These are phyloP conservation scores for Hozukius guyotensis DNA, from an alignment of 2,797 vertebrate species.

Conservation along the genomic window DNA sequence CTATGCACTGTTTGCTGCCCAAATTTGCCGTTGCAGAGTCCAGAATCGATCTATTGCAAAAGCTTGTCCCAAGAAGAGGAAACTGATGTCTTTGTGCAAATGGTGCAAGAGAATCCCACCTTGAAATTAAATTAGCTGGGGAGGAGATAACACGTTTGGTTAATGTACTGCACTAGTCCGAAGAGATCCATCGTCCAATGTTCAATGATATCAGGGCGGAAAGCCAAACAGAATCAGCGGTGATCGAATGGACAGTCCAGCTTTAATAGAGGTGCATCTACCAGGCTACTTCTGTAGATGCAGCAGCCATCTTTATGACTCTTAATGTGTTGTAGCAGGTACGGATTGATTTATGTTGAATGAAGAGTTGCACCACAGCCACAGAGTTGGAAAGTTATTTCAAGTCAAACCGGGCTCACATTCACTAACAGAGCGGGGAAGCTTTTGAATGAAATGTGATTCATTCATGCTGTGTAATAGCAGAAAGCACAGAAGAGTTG, in stretches of 20 bases:
- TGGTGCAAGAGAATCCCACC: conserved; percentile 30
- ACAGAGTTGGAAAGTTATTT: not conserved
- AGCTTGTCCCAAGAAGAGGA: conserved; percentile 10
- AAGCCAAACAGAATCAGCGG: conserved; percentile 26
- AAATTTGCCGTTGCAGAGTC: not conserved
- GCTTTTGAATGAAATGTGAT: conserved; percentile 2
- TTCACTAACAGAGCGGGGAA: not conserved
- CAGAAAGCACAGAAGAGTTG: not conserved
- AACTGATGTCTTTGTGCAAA: conserved; percentile 46
- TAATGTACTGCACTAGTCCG: conserved; percentile 51
- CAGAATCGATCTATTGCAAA: conserved; percentile 21
- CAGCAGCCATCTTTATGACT: not conserved
- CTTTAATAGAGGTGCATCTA: not conserved
- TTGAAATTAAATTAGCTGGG: conserved; percentile 56
- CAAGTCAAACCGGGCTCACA: not conserved
- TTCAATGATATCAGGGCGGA: conserved; percentile 19
- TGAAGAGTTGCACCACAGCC: not conserved
- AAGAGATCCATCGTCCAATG: conserved; percentile 45
- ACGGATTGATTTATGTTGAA: not conserved
- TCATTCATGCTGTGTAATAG: not conserved
- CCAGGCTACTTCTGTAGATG: not conserved
- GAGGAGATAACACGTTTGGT: conserved; percentile 59
- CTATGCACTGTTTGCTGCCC: not conserved
- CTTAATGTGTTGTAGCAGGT: not conserved
- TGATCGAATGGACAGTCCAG: conserved; percentile 28